phyloP scores from a whole-genome alignment of 2,888 invertebrate genomes.

The Orthosia gothica region DNA sequence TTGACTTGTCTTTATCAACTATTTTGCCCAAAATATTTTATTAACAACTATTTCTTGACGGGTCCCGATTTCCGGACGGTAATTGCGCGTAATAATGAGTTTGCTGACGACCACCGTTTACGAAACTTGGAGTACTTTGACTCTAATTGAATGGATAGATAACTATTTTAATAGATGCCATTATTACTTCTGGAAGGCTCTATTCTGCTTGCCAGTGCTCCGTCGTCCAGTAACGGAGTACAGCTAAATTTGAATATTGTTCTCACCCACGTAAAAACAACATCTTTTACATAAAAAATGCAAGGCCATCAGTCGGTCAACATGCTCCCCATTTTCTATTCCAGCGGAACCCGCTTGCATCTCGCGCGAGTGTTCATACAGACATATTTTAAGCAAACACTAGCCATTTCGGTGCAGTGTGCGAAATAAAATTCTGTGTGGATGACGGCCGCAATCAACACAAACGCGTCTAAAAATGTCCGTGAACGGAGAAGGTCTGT shows the following conservation, averaged over 20 bases:
- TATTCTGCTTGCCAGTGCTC: conserved; percentile 12
- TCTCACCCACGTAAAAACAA: background rate
- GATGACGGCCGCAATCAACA: conserved; percentile 59
- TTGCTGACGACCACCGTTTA: conserved; percentile 44
- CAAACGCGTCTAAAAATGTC: conserved; percentile 65
- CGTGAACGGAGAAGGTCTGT: conserved; percentile 64
- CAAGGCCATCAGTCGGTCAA: conserved; percentile 29
- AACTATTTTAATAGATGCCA: conserved; percentile 50
- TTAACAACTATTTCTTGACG: conserved; percentile 39
- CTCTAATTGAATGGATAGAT: conserved; percentile 33
- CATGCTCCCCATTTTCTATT: conserved; percentile 47
- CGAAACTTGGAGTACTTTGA: conserved; percentile 37
- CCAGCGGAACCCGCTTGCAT: conserved; percentile 18
- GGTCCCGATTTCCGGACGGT: conserved; percentile 11
- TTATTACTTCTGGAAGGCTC: conserved; percentile 12
- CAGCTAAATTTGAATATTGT: background rate
- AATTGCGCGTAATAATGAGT: conserved; percentile 49
- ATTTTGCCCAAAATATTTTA: conserved; percentile 54
- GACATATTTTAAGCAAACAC: conserved; percentile 59
- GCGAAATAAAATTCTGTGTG: conserved; percentile 46
- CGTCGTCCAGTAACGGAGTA: no score
- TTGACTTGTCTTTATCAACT: conserved; percentile 57
- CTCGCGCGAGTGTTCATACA: conserved; percentile 25
- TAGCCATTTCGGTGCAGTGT: conserved; percentile 50
- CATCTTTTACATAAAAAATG: conserved; percentile 23